Evolutionary conservation across 2,888 invertebrate species (phyloP), one percentile per base, ranked within the genome.

Genomic region (Drosophila birchii): DNA sequence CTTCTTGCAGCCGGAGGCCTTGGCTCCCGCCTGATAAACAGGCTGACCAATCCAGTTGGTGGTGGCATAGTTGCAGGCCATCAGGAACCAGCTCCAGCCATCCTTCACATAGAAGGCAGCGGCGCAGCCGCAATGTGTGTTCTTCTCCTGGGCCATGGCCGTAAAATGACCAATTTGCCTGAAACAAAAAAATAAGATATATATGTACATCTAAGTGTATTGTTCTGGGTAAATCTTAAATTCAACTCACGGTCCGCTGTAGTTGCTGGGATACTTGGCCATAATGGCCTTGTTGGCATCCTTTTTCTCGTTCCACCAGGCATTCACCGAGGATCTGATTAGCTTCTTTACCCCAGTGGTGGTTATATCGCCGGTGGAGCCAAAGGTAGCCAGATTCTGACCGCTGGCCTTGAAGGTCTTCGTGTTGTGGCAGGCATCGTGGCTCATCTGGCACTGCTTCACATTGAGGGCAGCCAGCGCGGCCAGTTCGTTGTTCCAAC

Each of bases 381-480:
- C 51, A 11, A 23, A 53, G 16, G 3, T 9, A 12, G 86, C 91
- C 45, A 90, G 61, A 62, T 91, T 91, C 75, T 91, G 91, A 1
- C 91, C 91, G 8, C 51, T 53, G 90, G 49, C 62, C 75, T 61
- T 51, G 59, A 88, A 91, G 5, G 41, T 57, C 2, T 76, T 62
- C 1, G 91, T 91, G 12, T 83, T 89, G 69, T 51, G 91, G 72
- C 91, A 91, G 0, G 55, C 53, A n/a, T 91, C 91, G 58, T 89
- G 90, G 0, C 23, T 7, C 78, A 88, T 83, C 34, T 41, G 0
- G 18, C 91, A 91, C 79, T 82, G 23, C 51, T 23, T 79, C 1
- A 85, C 91, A 55, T 91, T 90, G 1, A 83, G 76, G 1, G 64
- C 62, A 4, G 91, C 91, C 47, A 91, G 32, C 16, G 71, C 56